phyloP scores from a whole-genome alignment of 2,888 invertebrate genomes.

The Vanessa cardui region DNA sequence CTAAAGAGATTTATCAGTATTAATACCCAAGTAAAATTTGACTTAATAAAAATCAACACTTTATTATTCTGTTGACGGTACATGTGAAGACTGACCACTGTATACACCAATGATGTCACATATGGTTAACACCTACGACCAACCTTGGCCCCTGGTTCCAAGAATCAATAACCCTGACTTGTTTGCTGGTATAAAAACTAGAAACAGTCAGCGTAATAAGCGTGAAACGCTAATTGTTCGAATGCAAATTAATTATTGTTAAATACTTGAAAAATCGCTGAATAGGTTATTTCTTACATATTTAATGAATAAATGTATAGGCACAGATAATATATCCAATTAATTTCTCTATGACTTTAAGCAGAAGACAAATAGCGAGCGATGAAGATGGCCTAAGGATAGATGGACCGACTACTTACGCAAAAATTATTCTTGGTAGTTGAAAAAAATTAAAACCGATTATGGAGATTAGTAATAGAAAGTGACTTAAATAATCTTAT shows the following conservation, averaged over 20 bases:
- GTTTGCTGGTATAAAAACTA: slow-evolving; percentile 21
- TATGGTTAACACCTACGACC: slow-evolving; percentile 22
- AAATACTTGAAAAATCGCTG: neutral
- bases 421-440: too few species aligned
- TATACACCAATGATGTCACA: slow-evolving; percentile 31
- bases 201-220: slow-evolving; percentile 5
- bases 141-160: slow-evolving; percentile 32
- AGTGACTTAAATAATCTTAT: too few species aligned
- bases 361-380: too few species aligned
- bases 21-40: too few species aligned
- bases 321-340: neutral
- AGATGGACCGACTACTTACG: too few species aligned
- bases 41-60: neutral
- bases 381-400: too few species aligned
- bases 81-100: slow-evolving; percentile 17
- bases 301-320: neutral
- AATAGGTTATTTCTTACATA: neutral
- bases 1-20: too few species aligned
- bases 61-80: slow-evolving; percentile 12
- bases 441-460: too few species aligned
- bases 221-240: slow-evolving; percentile 18
- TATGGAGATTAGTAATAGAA: too few species aligned
- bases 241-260: slow-evolving; percentile 4
- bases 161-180: slow-evolving; percentile 25
- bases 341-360: too few species aligned